Percentiles rank a stretch among this genome's conserved stretches.
phyloP scores from a whole-genome alignment of 2,113 vertebrate species.

The Mastomys coucha region DNA sequence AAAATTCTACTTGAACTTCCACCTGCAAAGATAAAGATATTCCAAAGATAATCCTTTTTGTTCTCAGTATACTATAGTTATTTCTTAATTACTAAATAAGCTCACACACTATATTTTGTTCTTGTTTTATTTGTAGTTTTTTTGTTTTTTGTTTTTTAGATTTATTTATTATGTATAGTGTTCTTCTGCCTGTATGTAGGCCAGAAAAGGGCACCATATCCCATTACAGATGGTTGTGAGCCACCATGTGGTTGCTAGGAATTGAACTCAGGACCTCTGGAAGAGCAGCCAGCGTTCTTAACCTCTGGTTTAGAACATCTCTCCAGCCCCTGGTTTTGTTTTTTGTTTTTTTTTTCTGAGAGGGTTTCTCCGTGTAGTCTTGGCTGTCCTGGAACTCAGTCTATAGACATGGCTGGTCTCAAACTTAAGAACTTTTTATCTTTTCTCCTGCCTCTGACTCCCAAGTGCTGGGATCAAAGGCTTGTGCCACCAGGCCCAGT shows the following conservation, averaged over 20 bases:
- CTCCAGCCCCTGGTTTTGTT: too few relatives aligned
- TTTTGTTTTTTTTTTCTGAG: not conserved
- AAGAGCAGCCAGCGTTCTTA: too few relatives aligned
- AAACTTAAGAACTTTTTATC: too few relatives aligned
- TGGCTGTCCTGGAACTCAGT: not conserved
- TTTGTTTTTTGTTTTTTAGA: not conserved
- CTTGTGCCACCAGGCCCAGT: not conserved
- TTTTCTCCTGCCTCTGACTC: not conserved
- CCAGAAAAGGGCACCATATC: too few relatives aligned
- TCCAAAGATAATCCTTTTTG: slow-evolving; percentile 57
- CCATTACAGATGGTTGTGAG: too few relatives aligned
- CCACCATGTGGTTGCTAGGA: too few relatives aligned
- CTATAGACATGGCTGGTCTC: not conserved
- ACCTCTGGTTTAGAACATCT: too few relatives aligned
- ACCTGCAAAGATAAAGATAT: not conserved
- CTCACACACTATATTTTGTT: not conserved
- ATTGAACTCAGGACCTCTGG: too few relatives aligned
- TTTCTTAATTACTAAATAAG: not conserved
- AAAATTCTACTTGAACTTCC: slow-evolving; percentile 5
- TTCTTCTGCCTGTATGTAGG: too few relatives aligned
- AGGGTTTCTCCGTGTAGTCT: not conserved
- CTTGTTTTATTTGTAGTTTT: not conserved
- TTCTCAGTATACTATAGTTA: not conserved
- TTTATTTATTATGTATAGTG: too few relatives aligned
- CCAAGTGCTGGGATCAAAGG: not conserved